These are phyloP conservation scores for Schizaphis graminum DNA, from an alignment of 2,888 invertebrate species.

Conservation along the genomic window DNA sequence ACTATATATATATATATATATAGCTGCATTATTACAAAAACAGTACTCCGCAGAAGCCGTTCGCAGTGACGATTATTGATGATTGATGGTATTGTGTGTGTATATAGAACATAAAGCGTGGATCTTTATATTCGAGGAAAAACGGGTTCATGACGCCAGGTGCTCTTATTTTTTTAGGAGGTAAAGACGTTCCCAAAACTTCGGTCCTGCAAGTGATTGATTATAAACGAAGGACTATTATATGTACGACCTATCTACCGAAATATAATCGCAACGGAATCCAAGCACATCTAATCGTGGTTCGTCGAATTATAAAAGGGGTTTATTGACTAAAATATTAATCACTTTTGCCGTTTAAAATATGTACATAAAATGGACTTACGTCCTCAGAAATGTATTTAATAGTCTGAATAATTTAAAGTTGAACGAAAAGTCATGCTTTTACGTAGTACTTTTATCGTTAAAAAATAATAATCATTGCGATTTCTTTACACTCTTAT, in stretches of 20 bases:
- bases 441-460: not conserved
- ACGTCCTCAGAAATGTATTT: not conserved
- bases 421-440: not conserved
- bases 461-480: not conserved
- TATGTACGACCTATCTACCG: not conserved
- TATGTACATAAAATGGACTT: not conserved
- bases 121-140: not conserved
- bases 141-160: conserved; percentile 54
- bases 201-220: conserved; percentile 51
- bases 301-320: not conserved
- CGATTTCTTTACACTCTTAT: not conserved
- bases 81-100: conserved; percentile 22
- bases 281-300: not conserved
- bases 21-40: conserved; percentile 14
- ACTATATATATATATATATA: not conserved
- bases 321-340: not conserved
- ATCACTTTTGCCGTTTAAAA: not conserved
- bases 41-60: not conserved
- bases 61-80: conserved; percentile 50
- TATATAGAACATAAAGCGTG: not conserved
- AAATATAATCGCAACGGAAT: conserved; percentile 27
- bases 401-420: not conserved
- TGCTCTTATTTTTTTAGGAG: conserved; percentile 18
- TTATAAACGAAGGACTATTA: conserved; percentile 33
- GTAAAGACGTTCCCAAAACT: conserved; percentile 40